Conservation (phyloP, 2,888 invertebrate genomes). For the Falcaria lacertinaria region DNA sequence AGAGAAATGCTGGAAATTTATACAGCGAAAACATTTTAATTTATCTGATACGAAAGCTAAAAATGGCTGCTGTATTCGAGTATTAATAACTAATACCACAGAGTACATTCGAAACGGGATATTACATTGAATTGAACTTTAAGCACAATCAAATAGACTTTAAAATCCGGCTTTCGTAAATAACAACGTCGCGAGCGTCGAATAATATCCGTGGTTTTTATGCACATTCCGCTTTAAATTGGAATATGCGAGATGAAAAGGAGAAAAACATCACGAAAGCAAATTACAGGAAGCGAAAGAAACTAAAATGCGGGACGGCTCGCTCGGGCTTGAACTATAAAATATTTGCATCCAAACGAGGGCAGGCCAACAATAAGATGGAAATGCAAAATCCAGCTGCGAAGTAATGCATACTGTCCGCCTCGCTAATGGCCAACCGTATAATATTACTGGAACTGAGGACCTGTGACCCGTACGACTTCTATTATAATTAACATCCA, state of each 20-base stretch:
- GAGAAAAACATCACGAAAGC: slow-evolving; percentile 47
- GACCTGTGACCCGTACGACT: slow-evolving; percentile 16
- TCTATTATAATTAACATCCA: slow-evolving; percentile 18
- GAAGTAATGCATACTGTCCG: slow-evolving; percentile 51
- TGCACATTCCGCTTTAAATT: slow-evolving; percentile 55
- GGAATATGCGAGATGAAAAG: slow-evolving; percentile 54
- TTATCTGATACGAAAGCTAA: not conserved
- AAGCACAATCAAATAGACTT: slow-evolving; percentile 16
- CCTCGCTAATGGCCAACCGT: slow-evolving; percentile 35
- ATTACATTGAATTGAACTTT: slow-evolving; percentile 19
- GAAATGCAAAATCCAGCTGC: slow-evolving; percentile 56
- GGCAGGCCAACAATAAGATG: slow-evolving; percentile 63
- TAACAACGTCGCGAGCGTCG: slow-evolving; percentile 12
- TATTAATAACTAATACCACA: slow-evolving; percentile 4
- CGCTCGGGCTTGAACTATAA: slow-evolving; percentile 60
- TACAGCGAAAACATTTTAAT: not conserved
- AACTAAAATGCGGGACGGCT: slow-evolving; percentile 56
- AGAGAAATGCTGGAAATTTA: not conserved
- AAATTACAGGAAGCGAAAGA: slow-evolving; percentile 64
- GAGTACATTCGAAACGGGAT: not conserved
- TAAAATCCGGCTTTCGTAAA: slow-evolving; percentile 11
- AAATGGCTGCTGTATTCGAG: not conserved
- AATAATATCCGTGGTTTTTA: slow-evolving; percentile 40
- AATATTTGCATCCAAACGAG: slow-evolving; percentile 74
- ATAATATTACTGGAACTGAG: slow-evolving; percentile 30